A percentile compares a stretch with the other conserved stretches of the same genome.
Evolutionary conservation across 2,888 invertebrate genomes (phyloP).

Genomic region (Dioctria rufipes): DNA sequence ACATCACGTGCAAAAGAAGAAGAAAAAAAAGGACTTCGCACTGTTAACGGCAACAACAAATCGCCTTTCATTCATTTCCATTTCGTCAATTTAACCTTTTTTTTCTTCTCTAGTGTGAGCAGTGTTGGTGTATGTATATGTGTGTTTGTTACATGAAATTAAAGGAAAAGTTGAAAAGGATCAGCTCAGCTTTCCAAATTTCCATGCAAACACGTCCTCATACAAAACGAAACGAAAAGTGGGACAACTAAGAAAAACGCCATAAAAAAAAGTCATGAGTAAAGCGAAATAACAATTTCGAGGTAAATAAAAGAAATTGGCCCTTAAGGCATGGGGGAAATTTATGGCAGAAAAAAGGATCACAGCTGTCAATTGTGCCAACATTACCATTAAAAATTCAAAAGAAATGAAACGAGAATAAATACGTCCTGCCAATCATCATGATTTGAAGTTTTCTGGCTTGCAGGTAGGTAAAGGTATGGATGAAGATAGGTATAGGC

Average conservation of each 20-base stretch:
- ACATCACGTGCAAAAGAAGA: constrained; percentile 46
- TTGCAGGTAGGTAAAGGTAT: too few relatives aligned
- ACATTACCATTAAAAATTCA: constrained; percentile 55
- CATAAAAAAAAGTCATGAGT: constrained; percentile 1
- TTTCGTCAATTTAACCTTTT: constrained; percentile 53
- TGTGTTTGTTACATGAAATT: constrained; percentile 25
- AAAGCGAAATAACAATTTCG: constrained; percentile 42
- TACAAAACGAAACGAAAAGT: background rate
- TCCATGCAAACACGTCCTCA: constrained; percentile 4
- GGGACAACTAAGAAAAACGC: background rate
- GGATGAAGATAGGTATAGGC: too few relatives aligned
- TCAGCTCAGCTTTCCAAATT: constrained; percentile 17
- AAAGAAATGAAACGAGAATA: constrained; percentile 50
- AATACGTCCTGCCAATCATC: constrained; percentile 52
- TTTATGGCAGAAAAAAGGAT: constrained; percentile 46
- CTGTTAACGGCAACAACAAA: constrained; percentile 51
- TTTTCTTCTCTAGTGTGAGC: background rate
- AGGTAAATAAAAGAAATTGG: constrained; percentile 51
- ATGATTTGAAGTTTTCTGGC: constrained; percentile 45
- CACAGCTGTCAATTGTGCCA: constrained; percentile 56
- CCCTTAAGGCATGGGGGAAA: constrained; percentile 33
- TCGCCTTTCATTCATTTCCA: constrained; percentile 54
- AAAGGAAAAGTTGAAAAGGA: constrained; percentile 47
- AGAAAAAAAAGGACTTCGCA: constrained; percentile 35
- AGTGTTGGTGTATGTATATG: background rate